Evolutionary conservation across 2,113 vertebrate genomes (phyloP).

Genomic region (Taurulus bubalis): DNA sequence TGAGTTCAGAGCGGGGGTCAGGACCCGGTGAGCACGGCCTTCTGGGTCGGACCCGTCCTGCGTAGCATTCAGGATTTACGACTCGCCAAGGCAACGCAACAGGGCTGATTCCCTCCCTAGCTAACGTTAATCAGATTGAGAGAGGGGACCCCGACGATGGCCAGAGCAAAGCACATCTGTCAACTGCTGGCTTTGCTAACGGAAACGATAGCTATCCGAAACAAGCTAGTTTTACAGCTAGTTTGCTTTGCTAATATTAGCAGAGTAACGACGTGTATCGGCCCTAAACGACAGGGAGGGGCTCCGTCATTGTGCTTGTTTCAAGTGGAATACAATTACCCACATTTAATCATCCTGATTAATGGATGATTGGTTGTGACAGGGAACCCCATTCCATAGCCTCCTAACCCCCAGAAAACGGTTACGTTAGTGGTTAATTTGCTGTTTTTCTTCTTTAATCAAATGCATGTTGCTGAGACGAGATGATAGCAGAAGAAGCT

Average conservation of each 20-base stretch:
- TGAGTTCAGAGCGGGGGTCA: too few species aligned
- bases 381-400: background rate
- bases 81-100: too few species aligned
- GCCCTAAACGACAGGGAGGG: background rate
- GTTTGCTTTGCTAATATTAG: background rate
- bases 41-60: too few species aligned
- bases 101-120: too few species aligned
- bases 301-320: background rate
- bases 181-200: background rate
- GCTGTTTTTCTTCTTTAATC: too few species aligned
- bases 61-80: too few species aligned
- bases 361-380: background rate
- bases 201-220: background rate
- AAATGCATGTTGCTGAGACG: too few species aligned
- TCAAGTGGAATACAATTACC: background rate
- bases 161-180: background rate
- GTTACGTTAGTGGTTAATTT: too few species aligned
- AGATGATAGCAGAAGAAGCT: background rate
- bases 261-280: background rate
- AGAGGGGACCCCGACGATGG: background rate
- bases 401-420: background rate
- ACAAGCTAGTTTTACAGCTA: background rate
- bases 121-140: too few species aligned
- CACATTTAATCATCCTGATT: conserved; percentile 9
- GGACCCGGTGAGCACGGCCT: too few species aligned